These are phyloP conservation scores for Amphiprion percula DNA, from an alignment of 2,113 vertebrate genomes.

Conservation along the genomic window DNA sequence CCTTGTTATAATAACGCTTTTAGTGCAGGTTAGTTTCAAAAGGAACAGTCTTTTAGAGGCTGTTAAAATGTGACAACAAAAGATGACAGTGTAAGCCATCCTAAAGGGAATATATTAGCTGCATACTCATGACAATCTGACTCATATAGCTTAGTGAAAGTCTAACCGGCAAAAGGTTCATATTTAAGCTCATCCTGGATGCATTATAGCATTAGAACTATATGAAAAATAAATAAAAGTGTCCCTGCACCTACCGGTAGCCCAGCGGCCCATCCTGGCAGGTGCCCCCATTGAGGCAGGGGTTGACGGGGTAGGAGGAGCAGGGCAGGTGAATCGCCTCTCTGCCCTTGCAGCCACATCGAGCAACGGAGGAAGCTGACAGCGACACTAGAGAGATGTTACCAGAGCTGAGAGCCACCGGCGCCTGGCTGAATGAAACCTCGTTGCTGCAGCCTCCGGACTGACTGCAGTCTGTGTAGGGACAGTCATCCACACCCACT, in stretches of 20 bases:
- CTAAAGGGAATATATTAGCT: not conserved
- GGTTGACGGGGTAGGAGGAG: conserved; percentile 84
- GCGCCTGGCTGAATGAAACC: conserved; percentile 80
- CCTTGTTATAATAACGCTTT: not conserved
- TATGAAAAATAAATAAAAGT: not conserved
- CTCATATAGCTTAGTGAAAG: not conserved
- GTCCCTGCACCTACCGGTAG: conserved; percentile 82
- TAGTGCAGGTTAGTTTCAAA: not conserved
- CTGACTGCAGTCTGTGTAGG: conserved; percentile 82
- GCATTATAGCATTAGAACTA: not conserved
- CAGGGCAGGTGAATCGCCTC: conserved; percentile 85
- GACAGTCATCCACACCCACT: conserved; percentile 88
- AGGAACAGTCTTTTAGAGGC: not conserved
- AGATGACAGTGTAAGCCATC: not conserved
- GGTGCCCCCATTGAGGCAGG: conserved; percentile 89
- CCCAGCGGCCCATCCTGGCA: conserved; percentile 88
- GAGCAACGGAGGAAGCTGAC: conserved; percentile 70
- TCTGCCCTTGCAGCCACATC: conserved; percentile 86
- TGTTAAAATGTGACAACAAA: not conserved
- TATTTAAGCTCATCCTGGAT: not conserved
- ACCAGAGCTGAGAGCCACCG: conserved; percentile 82
- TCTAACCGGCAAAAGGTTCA: not conserved
- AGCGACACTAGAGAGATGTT: conserved; percentile 87
- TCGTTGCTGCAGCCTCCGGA: conserved; percentile 85
- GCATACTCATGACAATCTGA: no score